Conservation (phyloP, 1,140 invertebrate species). For the Magallana ariakensis region DNA sequence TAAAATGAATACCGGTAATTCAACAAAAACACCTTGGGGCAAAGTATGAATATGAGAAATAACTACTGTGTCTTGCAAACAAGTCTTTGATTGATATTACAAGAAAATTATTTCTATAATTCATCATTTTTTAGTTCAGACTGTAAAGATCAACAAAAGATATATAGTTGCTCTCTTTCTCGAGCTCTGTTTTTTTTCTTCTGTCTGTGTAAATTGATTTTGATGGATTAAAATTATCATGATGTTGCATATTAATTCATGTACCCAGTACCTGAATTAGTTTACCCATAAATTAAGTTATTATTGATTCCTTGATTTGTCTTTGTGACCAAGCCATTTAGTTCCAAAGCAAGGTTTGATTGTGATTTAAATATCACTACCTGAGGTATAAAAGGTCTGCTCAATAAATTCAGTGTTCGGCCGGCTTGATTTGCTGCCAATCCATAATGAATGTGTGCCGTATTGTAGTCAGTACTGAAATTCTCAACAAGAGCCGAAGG, state of each 20-base stretch:
- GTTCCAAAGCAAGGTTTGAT: conserved; percentile 18
- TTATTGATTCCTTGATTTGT: conserved; percentile 20
- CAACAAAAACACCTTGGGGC: not conserved
- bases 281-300: not conserved
- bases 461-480: conserved; percentile 5
- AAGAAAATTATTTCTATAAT: too few species aligned
- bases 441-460: not conserved
- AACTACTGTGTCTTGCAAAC: too few species aligned
- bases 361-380: conserved; percentile 37
- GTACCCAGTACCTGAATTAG: not conserved
- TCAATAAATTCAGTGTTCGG: not conserved
- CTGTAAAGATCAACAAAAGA: too few species aligned
- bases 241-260: conserved; percentile 29
- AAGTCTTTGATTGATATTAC: too few species aligned
- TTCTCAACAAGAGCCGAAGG: not conserved
- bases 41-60: too few species aligned
- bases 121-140: too few species aligned
- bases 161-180: too few species aligned
- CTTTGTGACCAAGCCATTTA: conserved; percentile 14
- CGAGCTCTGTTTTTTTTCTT: too few species aligned
- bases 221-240: not conserved
- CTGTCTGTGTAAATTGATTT: too few species aligned
- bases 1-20: too few species aligned
- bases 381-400: not conserved
- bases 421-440: conserved; percentile 22